Evolutionary conservation across 2,113 vertebrate genomes (phyloP), one percentile per base, ranked within the genome.

Genomic region (Rafetus swinhoei): DNA sequence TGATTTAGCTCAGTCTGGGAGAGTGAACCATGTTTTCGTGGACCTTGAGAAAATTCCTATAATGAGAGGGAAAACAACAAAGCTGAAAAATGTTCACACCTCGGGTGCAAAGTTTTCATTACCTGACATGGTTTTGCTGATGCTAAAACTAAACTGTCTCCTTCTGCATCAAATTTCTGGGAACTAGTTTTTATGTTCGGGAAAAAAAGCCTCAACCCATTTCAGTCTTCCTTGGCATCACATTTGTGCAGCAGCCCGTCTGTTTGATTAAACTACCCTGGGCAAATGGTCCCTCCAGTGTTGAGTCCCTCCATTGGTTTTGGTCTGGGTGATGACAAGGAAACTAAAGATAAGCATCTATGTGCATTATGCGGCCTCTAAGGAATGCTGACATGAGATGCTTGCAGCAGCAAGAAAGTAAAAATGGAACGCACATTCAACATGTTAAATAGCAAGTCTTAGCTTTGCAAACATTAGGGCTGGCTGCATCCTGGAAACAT

Each of bases 241-340:
- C 10, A 25, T 27, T 96, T 21, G 0, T 86, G 90, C 83, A 91
- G 79, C 52, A 90, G 77, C 91, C 96, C 96, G 94, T 96, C 95
- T 97, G 97, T 94, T 94, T 93, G 85, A 84, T 74, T 96, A 94
- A 96, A 76, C 83, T 84, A 52, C 81, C 21, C 1, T 10, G 53
- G 85, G 95, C 91, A 94, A 95, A 92, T 74, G 85, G 90, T 94
- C 86, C 90, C 39, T 3, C 82, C 93, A 95, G 83, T 85, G 94
- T 96, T 94, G 86, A 79, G 92, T 84, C 89, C 39, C 77, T 92
- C 76, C 83, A 95, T 97, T 95, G 95, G 97, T 97, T 97, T 92
- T 90, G 88, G 94, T 89, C 90, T 85, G 89, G 89, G 87, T 56
- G 91, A 94, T 93, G 95, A 97, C 95, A 97, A 87, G 0, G 32